These are phyloP conservation scores for Pachypeltis micranthus DNA, from an alignment of 1,140 invertebrate genomes.

Conservation along the genomic window DNA sequence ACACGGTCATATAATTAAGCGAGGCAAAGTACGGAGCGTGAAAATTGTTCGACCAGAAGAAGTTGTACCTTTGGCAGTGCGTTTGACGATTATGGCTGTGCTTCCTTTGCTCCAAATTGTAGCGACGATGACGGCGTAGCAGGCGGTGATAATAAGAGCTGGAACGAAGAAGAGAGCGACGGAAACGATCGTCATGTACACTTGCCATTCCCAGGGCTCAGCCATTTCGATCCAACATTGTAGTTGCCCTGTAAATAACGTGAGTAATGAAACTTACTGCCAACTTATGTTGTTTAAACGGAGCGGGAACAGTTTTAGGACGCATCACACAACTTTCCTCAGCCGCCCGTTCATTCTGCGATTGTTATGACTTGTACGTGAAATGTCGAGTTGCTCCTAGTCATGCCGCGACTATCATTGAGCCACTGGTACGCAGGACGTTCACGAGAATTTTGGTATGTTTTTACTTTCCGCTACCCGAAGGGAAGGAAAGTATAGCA, in stretches of 20 bases:
- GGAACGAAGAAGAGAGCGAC: slow-evolving; percentile 45
- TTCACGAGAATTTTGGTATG: too few species aligned
- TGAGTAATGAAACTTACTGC: too few species aligned
- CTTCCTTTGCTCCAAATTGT: slow-evolving; percentile 44
- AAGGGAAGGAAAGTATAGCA: too few species aligned
- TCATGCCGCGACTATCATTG: too few species aligned
- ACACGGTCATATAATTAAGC: not conserved
- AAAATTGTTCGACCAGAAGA: not conserved
- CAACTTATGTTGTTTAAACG: too few species aligned
- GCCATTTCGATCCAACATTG: slow-evolving; percentile 46
- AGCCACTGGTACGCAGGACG: too few species aligned
- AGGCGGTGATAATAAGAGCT: slow-evolving; percentile 45
- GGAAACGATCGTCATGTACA: slow-evolving; percentile 44
- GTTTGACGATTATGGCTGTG: slow-evolving; percentile 22
- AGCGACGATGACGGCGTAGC: slow-evolving; percentile 47
- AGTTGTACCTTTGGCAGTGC: slow-evolving; percentile 18
- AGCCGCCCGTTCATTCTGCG: too few species aligned
- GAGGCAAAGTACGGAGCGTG: not conserved
- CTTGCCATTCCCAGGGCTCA: slow-evolving; percentile 40
- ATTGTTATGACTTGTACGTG: too few species aligned
- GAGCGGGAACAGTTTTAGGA: too few species aligned
- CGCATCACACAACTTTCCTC: too few species aligned
- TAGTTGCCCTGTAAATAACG: slow-evolving; percentile 30
- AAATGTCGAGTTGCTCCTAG: too few species aligned
- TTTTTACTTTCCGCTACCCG: too few species aligned